Evolutionary conservation across 1,140 invertebrate genomes (phyloP), one percentile per base, ranked within the genome.

Genomic region (Brachionus rotundiformis): DNA sequence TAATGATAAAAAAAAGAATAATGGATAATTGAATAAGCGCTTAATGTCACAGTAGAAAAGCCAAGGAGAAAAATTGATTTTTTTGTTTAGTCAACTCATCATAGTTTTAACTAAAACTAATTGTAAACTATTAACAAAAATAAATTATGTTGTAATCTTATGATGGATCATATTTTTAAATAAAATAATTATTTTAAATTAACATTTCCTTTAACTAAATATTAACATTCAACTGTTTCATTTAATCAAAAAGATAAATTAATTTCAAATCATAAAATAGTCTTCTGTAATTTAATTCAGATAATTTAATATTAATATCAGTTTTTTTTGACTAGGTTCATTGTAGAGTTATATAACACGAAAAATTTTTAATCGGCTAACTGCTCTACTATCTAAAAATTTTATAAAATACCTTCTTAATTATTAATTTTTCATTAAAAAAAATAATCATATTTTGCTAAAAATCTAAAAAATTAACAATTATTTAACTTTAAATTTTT

Each of bases 1-100:
- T 6, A 1, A 13, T 68, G 63, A 39, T 68, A n/a, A 68, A 65
- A 0, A n/a, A 0, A 31, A n/a, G 63, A 39, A 31, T 68, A 23
- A 68, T 68, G 63, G 63, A 7, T 39, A 68, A 29, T 29, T 91
- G 94, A 89, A 93, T 94, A 84, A 85, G 86, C n/a, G 39, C n/a
- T 0, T 13, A 41, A 11, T 41, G 19, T 54, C 8, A 54, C 0
- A 7, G 47, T 23, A 19, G 1, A 19, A 54, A 54, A 7, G 6
- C 7, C 47, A 54, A 23, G 7, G 8, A 54, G 19, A 19, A n/a
- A 25, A 54, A 23, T 8, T 54, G 47, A 16, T 54, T 19, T 54
- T 54, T 54, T 54, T 54, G 47, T 54, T 54, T 16, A n/a, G 7
- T 54, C 47, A 54, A 54, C 7, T 2, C 3, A 8, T 25, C 47